Evolutionary conservation across 2,797 vertebrate species (phyloP).

Genomic region (Vultur gryphus): DNA sequence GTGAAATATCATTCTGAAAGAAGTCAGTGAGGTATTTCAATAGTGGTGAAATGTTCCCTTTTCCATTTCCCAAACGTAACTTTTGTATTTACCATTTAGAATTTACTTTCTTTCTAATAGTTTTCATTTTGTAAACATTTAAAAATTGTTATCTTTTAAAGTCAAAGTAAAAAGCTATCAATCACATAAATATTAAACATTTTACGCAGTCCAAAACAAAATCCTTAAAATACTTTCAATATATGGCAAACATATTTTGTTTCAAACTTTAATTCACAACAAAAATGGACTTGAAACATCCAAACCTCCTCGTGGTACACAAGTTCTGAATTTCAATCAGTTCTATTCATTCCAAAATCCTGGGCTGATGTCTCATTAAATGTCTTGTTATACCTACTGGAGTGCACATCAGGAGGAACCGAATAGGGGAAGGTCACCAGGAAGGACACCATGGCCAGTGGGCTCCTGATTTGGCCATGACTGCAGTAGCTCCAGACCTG

Average conservation of each 20-base stretch:
- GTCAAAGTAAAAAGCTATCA: background rate
- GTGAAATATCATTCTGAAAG: background rate
- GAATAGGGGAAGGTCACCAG: background rate
- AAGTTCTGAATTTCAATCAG: background rate
- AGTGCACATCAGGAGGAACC: background rate
- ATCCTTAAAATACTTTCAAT: background rate
- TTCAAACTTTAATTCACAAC: background rate
- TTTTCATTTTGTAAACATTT: background rate
- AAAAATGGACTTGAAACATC: background rate
- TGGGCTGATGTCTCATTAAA: background rate
- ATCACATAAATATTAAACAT: background rate
- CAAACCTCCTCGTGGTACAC: background rate
- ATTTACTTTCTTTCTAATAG: background rate
- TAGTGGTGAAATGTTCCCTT: background rate
- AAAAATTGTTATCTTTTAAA: background rate
- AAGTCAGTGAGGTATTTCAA: background rate
- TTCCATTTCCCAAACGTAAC: background rate
- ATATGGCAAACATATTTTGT: background rate
- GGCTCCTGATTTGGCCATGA: background rate
- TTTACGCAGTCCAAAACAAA: background rate
- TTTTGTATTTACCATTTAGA: background rate
- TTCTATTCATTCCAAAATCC: background rate
- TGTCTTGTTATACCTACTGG: background rate
- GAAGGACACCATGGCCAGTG: rapidly evolving
- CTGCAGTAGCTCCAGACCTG: background rate